These are phyloP conservation scores for Dasyurus viverrinus DNA, from an alignment of 2,113 vertebrate species.

Conservation along the genomic window DNA sequence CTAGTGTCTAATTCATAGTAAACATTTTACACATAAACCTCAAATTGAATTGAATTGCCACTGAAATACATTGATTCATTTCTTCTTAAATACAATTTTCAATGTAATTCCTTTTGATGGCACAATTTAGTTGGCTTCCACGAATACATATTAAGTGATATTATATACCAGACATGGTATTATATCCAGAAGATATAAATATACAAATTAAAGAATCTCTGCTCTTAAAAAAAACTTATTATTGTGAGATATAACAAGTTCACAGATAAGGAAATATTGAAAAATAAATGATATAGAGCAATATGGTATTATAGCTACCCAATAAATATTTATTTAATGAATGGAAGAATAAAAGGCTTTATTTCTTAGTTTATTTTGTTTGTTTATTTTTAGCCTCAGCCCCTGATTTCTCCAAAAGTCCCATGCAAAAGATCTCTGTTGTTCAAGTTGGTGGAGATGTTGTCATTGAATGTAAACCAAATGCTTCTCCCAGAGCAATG, in stretches of 20 bases:
- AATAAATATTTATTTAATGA: background rate
- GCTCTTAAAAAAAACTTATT: background rate
- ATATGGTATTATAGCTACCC: background rate
- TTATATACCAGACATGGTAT: background rate
- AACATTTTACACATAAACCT: background rate
- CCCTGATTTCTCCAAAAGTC: conserved; percentile 89
- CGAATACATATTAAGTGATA: background rate
- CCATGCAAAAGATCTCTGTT: conserved; percentile 87
- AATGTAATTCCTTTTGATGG: background rate
- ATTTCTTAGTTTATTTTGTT: background rate
- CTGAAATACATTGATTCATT: background rate
- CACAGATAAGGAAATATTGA: background rate
- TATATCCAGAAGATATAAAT: background rate
- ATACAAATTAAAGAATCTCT: background rate
- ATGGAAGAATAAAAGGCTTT: background rate
- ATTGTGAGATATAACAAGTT: background rate
- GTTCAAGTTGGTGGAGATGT: conserved; percentile 89
- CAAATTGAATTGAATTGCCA: background rate
- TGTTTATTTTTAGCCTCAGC: conserved; percentile 85
- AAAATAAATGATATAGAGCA: background rate
- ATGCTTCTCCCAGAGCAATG: conserved; percentile 88
- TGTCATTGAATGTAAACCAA: conserved; percentile 87
- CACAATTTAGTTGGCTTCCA: background rate
- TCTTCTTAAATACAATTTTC: background rate
- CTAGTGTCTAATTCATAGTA: background rate